A percentile compares a stretch with the other conserved stretches of the same genome.
phyloP scores from a whole-genome alignment of 2,113 vertebrate species.

The Nyctibius bracteatus region DNA sequence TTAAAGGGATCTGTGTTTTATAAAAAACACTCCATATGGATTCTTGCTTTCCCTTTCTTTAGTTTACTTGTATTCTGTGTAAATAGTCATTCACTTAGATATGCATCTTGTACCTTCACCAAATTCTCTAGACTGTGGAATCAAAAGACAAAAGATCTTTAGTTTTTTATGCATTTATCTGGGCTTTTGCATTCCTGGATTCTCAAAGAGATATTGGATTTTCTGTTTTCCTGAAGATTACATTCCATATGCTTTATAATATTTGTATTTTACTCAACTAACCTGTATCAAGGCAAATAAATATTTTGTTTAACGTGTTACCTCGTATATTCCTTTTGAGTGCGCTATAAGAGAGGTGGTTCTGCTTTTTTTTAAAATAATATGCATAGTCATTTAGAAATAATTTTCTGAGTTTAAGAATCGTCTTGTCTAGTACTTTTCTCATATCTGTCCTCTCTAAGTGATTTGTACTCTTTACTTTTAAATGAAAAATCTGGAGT shows the following conservation, averaged over 20 bases:
- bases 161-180: not conserved
- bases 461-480: slow-evolving; percentile 34
- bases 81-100: not conserved
- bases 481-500: slow-evolving; percentile 9
- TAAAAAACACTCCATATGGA: not conserved
- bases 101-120: not conserved
- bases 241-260: not conserved
- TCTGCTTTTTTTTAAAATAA: not conserved
- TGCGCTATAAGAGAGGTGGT: not conserved
- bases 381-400: slow-evolving; percentile 17
- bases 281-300: not conserved
- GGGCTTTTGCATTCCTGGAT: not conserved
- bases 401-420: not conserved
- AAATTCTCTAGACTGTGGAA: not conserved
- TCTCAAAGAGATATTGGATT: not conserved
- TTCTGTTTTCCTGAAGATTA: not conserved
- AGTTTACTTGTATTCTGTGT: not conserved
- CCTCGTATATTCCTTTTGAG: not conserved
- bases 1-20: not conserved
- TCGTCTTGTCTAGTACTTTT: not conserved
- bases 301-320: not conserved
- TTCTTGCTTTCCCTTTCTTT: not conserved
- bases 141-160: not conserved
- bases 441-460: not conserved
- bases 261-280: not conserved